phyloP scores from a whole-genome alignment of 2,797 vertebrate species.

The Percopsis omiscomaycus region DNA sequence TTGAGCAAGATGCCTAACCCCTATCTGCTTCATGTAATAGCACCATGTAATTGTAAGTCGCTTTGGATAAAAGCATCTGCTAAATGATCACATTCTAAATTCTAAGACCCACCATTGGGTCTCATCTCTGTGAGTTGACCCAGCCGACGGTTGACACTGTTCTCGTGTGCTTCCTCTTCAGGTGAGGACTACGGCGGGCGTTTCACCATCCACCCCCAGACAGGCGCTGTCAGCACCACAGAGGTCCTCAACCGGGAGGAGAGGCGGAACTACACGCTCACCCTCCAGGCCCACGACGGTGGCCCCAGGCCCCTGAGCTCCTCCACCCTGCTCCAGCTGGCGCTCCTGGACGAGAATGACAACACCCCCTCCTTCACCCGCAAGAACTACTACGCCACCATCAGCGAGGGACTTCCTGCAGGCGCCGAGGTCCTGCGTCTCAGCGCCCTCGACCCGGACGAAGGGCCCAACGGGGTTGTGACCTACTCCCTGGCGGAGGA shows the following conservation, averaged over 20 bases:
- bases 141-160: background rate
- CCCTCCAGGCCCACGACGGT: conserved; percentile 82
- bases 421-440: conserved; percentile 80
- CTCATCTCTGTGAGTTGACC: background rate
- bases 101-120: background rate
- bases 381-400: conserved; percentile 76
- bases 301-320: conserved; percentile 78
- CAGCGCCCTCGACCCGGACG: conserved; percentile 81
- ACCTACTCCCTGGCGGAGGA: conserved; percentile 81
- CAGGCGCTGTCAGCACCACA: conserved; percentile 81
- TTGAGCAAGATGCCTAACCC: too few relatives aligned
- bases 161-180: conserved; percentile 43
- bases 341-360: conserved; percentile 89
- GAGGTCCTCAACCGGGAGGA: conserved; percentile 85
- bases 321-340: conserved; percentile 73
- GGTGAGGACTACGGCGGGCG: conserved; percentile 78
- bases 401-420: conserved; percentile 81
- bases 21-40: too few relatives aligned
- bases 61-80: too few relatives aligned
- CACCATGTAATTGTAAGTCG: too few relatives aligned
- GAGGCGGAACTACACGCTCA: conserved; percentile 80
- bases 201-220: conserved; percentile 83
- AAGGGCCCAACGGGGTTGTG: conserved; percentile 83
- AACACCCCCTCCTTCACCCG: conserved; percentile 81
- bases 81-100: too few relatives aligned